Conservation (phyloP, 2,113 vertebrate genomes). For the Barnardius zonarius region DNA sequence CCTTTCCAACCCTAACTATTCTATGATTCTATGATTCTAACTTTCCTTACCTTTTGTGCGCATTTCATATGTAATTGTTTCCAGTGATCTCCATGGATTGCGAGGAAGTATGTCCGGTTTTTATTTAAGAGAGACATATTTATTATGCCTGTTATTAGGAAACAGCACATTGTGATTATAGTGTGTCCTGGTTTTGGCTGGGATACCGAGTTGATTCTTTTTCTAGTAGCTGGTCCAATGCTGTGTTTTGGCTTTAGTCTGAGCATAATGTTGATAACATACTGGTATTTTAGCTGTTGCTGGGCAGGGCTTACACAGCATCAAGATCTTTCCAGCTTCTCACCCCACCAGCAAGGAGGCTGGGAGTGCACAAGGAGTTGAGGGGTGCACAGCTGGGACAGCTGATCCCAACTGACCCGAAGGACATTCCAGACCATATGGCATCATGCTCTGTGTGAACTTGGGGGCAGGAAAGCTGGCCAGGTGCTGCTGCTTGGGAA, state of each 20-base stretch:
- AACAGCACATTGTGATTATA: background rate
- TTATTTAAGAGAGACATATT: background rate
- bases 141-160: background rate
- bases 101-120: background rate
- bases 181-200: background rate
- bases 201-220: background rate
- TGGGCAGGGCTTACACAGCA: background rate
- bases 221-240: background rate
- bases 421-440: background rate
- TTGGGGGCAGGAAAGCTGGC: background rate
- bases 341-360: background rate
- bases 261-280: background rate
- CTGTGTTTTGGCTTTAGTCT: background rate
- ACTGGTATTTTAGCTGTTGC: background rate
- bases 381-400: background rate
- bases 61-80: background rate
- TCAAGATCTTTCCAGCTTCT: background rate
- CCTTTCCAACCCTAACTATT: too few species aligned
- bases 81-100: fast-evolving
- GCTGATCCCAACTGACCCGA: background rate
- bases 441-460: background rate
- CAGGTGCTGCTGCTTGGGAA: background rate
- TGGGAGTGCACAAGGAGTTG: background rate
- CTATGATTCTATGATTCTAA: too few species aligned
- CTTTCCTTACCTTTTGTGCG: background rate